Evolutionary conservation across 2,113 vertebrate species (phyloP), one percentile per base, ranked within the genome.

Genomic region (Lampris incognitus): DNA sequence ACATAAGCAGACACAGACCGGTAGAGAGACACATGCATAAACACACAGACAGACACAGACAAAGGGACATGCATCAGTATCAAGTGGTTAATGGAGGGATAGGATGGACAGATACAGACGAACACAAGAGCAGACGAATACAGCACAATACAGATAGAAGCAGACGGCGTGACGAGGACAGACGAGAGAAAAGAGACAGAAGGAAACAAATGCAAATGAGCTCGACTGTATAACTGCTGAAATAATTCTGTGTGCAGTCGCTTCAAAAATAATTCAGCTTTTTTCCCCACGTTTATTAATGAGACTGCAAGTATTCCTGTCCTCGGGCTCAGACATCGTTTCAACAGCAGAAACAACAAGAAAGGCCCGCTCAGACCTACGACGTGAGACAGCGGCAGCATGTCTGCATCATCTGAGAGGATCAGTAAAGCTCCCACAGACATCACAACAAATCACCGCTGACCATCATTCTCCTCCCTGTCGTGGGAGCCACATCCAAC

Each of bases 321-420:
- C 48, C 60, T 41, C 37, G 40, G 41, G 71, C 2, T 1, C 42
- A 63, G 66, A 51, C 65, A 71, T 79, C 72, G 79, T 83, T 84
- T 73, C 78, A 70, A 60, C 9, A 13, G 67, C 78, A 72, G 76
- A 81, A 84, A 87, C 67, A 83, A 78, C 74, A 81, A 24, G 52
- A 84, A 81, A 84, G 78, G 72, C 63, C 72, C 72, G 75, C 51
- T 80, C 78, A 66, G 48, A 13, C 75, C 79, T 76, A 68, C 70
- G 86, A 84, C 86, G 88, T 81, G 81, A 80, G 81, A 82, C 72
- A 66, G 84, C 72, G 63, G 63, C 49, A 57, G 72, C 66, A 69
- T 74, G 6, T 78, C 72, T 58, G 46, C 58, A 76, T 51, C 65
- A 78, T 46, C 65, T 75, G 55, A 78, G 81, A 84, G 84, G 81